Base-by-base conservation (phyloP, 2,797 vertebrate species). In the Acipenser ruthenus region DNA sequence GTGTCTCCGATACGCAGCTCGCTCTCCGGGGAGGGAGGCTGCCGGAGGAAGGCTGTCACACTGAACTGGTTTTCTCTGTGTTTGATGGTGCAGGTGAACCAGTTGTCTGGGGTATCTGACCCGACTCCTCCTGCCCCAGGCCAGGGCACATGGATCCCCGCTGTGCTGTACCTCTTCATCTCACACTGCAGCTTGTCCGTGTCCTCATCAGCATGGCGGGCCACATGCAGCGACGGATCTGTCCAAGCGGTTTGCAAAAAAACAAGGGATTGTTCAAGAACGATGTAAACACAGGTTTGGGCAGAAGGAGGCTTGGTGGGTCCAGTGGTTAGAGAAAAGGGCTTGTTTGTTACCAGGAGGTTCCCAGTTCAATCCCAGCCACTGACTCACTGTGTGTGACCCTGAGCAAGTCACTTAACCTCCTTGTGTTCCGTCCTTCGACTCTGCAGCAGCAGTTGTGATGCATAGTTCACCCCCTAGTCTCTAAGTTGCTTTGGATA, bases 71-170 rank as follows among this genome's bases (percentile, higher is more conserved):
- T 56, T 1, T 37, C 59, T 4, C 1, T 2, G 63, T 74, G 67
- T 49, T n/a, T 64, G 8, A 70, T 0, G n/a, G 67, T 69, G 52
- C 53, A 50, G 0, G 6, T 65, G 50, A 71, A 74, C 73, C 75
- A 73, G 4, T 62, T 60, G 6, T 80, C 69, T 3, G 77, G 72
- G 1, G 72, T 65, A 0, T 71, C 69, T 60, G 18, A 9, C 1
- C 7, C 4, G 2, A 6, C 1, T 37, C 23, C 23, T 1, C 68
- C 80, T 10, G 70, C 51, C 8, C 75, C 77, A 0, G 91, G 88
- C 91, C 91, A 92, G 58, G 66, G 69, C 58, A 85, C 69, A 49
- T 84, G 73, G 13, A 78, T 82, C 10, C 82, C 78, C 0, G 68
- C 67, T 13, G 84, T 82, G 8, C 74, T 84, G 78, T 86, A 87